Evolutionary conservation across 2,113 vertebrate species (phyloP).

Genomic region (Peromyscus leucopus): DNA sequence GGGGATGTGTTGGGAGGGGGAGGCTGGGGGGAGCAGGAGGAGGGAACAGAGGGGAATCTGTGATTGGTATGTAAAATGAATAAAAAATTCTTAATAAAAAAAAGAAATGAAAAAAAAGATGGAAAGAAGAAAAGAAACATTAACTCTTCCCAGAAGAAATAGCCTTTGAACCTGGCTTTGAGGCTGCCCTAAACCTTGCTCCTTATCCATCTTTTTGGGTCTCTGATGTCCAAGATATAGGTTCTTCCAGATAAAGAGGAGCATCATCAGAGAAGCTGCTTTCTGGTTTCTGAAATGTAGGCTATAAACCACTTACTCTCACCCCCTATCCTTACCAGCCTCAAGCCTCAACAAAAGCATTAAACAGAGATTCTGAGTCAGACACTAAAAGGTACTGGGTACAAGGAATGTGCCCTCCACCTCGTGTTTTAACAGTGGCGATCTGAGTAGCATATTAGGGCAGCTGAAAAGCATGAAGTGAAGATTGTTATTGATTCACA

Average conservation of each 20-base stretch:
- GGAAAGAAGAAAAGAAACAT: background rate
- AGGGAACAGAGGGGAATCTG: no score
- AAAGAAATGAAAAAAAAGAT: background rate
- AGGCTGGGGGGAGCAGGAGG: no score
- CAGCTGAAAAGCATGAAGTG: constrained; percentile 62
- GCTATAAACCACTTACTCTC: background rate
- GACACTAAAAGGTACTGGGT: constrained; percentile 5
- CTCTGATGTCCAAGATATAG: background rate
- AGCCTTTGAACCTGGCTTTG: constrained; percentile 49
- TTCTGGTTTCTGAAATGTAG: constrained; percentile 41
- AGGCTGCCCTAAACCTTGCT: background rate
- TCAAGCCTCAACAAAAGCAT: constrained; percentile 48
- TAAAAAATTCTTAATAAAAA: no score
- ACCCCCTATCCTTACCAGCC: background rate
- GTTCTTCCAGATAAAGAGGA: constrained; percentile 10
- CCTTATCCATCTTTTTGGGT: background rate
- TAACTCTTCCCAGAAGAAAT: constrained; percentile 19
- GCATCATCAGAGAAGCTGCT: constrained; percentile 15
- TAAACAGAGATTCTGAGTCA: constrained; percentile 10
- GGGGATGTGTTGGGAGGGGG: no score
- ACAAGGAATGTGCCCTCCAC: constrained; percentile 28
- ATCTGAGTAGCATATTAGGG: constrained; percentile 59
- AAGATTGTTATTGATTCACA: constrained; percentile 72
- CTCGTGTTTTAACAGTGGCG: constrained; percentile 37
- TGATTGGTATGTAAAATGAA: no score